Base-by-base conservation (phyloP, 1,140 invertebrate species). In the Chymomyza costata region DNA sequence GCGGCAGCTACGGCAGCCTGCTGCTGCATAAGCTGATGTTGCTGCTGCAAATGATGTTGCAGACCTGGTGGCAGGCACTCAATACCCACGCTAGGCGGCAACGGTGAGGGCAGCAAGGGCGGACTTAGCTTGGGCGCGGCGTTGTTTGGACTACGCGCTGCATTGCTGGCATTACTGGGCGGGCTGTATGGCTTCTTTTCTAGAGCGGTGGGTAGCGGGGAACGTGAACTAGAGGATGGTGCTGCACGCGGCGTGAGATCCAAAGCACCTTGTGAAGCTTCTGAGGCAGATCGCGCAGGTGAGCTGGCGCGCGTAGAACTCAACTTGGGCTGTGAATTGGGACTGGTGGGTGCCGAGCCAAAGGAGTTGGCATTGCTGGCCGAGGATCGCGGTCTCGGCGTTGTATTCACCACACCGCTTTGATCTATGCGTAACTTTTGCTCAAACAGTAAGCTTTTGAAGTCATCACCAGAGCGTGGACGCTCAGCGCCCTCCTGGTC, bases 251-350 rank as follows among this genome's bases (percentile, higher is more conserved):
- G 89, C 5, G 90, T 90, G 19, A 90, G 65, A 62, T 90, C 89
- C 10, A 90, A 64, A 1, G 89, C 89, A n/a, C 89, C 88, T 57
- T 89, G 86, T 0, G 88, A 88, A 0, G 85, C 87, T 39, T 89
- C 88, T 8, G 88, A 87, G 17, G 85, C 66, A 11, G 82, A 80
- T 0, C 76, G 59, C 2, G 86, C 84, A 0, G 88, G 88, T 3
- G 82, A 84, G 10, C 55, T 61, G n/a, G 28, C 28, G 6, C 57
- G 57, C 16, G 44, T 34, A 10, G 28, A 54, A 32, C 65, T 67
- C 5, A 58, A 60, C 25, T 80, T 76, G 16, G 53, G 49, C 2
- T 60, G 58, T 1, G 57, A 64, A 14, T 56, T 68, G 25, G 84
- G 84, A 18, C 74, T 83, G 8, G 58, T 60, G 19, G 84, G 82